A percentile compares a stretch with the other conserved stretches of the same genome.
Conservation (phyloP, 2,797 vertebrate species). For the Hypotaenidia philippensis region DNA sequence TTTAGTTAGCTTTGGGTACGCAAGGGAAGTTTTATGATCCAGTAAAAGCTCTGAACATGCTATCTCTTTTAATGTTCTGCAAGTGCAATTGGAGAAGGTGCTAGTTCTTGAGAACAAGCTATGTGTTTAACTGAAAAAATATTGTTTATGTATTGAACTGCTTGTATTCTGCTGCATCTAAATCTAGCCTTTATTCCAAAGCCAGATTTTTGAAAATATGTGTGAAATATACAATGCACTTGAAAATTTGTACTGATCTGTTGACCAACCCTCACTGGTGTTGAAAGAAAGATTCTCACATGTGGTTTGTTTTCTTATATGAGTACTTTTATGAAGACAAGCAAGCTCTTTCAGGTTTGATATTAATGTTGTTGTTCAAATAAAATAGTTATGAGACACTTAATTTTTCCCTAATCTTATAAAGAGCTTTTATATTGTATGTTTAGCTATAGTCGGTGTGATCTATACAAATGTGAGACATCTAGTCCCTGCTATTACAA, state of each 20-base stretch:
- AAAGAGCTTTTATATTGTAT: not conserved
- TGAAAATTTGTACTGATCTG: not conserved
- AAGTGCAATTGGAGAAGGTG: constrained; percentile 8
- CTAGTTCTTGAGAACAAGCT: not conserved
- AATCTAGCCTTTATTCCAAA: not conserved
- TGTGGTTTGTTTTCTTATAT: not conserved
- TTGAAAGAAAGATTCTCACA: not conserved
- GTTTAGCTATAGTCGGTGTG: not conserved
- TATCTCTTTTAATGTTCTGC: not conserved
- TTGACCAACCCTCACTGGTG: not conserved
- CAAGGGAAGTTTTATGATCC: not conserved
- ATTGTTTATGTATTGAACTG: not conserved
- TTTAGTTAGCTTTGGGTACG: not conserved
- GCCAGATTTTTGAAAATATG: not conserved
- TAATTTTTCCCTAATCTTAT: not conserved
- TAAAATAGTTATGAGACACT: not conserved
- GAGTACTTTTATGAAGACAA: not conserved
- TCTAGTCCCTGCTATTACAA: not conserved
- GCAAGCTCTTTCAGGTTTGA: not conserved
- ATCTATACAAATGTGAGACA: not conserved
- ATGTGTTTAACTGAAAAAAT: not conserved
- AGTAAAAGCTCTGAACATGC: not conserved
- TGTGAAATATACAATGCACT: not conserved
- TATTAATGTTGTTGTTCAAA: not conserved
- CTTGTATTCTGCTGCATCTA: not conserved